A percentile compares a stretch with the other conserved stretches of the same genome.
Evolutionary conservation across 2,888 invertebrate genomes (phyloP).

Genomic region (Punctoribates punctum): DNA sequence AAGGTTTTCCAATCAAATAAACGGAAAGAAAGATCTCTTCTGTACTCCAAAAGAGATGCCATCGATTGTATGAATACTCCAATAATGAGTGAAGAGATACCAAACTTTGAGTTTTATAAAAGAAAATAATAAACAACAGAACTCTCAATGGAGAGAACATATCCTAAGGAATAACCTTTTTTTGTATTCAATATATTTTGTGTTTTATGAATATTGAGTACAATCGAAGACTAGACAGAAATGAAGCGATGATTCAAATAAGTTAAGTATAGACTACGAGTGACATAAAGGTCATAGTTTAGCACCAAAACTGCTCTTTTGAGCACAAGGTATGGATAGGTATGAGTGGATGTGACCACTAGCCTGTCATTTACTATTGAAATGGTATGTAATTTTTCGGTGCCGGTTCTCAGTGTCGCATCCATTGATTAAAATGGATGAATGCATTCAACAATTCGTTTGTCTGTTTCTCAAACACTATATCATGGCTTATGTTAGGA

Average conservation of each 20-base stretch:
- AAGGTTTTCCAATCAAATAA: too few species aligned
- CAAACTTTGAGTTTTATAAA: too few species aligned
- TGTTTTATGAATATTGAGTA: constrained; percentile 20
- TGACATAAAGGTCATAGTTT: constrained; percentile 1
- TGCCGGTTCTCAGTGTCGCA: constrained; percentile 35
- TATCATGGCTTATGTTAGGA: constrained; percentile 11
- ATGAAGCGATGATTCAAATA: constrained; percentile 21
- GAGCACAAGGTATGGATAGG: neutral
- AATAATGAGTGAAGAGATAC: too few species aligned
- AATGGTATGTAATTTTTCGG: constrained; percentile 25
- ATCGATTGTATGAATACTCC: too few species aligned
- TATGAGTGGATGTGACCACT: neutral
- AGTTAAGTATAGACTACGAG: constrained; percentile 17
- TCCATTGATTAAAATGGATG: constrained; percentile 36
- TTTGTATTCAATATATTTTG: neutral
- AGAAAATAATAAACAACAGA: too few species aligned
- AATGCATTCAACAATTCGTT: constrained; percentile 30
- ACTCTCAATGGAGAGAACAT: neutral
- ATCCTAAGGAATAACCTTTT: neutral
- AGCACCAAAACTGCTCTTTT: constrained; percentile 4
- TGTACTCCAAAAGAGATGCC: too few species aligned
- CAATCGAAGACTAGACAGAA: neutral
- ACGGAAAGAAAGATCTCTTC: too few species aligned
- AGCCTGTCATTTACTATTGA: constrained; percentile 32
- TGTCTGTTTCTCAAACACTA: neutral